These are phyloP conservation scores for Staurois parvus DNA, from an alignment of 2,797 vertebrate species.

Conservation along the genomic window DNA sequence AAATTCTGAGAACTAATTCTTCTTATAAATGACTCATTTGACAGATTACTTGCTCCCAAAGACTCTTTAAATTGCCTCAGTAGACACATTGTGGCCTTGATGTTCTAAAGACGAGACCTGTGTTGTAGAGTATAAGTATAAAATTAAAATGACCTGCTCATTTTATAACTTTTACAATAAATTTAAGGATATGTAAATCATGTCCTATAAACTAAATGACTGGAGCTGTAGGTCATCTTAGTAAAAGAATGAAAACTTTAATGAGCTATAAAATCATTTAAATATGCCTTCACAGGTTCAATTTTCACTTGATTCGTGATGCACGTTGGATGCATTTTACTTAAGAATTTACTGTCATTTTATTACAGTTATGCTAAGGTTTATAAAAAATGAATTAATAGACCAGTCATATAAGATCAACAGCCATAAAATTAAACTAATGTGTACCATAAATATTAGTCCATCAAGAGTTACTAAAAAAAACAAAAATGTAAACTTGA, in stretches of 20 bases:
- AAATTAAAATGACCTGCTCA: conserved; percentile 57
- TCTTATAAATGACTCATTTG: conserved; percentile 61
- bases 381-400: conserved; percentile 48
- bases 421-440: conserved; percentile 35
- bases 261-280: conserved; percentile 61
- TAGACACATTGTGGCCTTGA: conserved; percentile 57
- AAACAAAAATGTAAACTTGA: conserved; percentile 31
- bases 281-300: conserved; percentile 53
- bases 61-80: conserved; percentile 59
- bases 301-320: conserved; percentile 43
- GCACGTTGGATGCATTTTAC: conserved; percentile 32
- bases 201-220: conserved; percentile 57
- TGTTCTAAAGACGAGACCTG: conserved; percentile 46
- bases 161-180: conserved; percentile 59
- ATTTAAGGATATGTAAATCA: conserved; percentile 58
- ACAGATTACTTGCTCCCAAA: conserved; percentile 58
- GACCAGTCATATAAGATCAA: conserved; percentile 8
- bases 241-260: conserved; percentile 53
- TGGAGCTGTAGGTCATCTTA: conserved; percentile 54
- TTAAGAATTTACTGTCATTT: conserved; percentile 47
- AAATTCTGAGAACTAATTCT: conserved; percentile 61
- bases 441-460: conserved; percentile 33
- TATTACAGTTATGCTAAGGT: conserved; percentile 40
- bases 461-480: conserved; percentile 9
- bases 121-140: conserved; percentile 54